Evolutionary conservation across 2,797 vertebrate species (phyloP).

Genomic region (Percopsis omiscomaycus): DNA sequence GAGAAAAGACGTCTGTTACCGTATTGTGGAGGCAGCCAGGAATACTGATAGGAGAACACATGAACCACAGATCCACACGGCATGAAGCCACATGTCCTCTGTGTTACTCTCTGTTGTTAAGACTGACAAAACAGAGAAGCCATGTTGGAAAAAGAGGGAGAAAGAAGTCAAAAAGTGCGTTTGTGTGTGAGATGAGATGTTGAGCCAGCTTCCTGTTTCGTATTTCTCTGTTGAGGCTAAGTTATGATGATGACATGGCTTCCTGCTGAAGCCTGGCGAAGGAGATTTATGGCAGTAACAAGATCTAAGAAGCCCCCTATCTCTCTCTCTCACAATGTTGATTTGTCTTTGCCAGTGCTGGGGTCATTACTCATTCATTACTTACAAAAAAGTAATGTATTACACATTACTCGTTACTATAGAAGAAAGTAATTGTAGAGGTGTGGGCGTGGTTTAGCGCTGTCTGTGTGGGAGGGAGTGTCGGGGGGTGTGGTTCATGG

Average conservation of each 20-base stretch:
- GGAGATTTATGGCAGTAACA: conserved; percentile 36
- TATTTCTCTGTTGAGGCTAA: conserved; percentile 48
- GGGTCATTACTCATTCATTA: too few species aligned
- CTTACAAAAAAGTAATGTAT: too few species aligned
- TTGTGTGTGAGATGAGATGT: conserved; percentile 22
- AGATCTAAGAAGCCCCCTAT: conserved; percentile 17
- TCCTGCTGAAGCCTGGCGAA: conserved; percentile 55
- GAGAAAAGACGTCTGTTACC: too few species aligned
- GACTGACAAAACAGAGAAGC: background rate
- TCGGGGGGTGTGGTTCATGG: too few species aligned
- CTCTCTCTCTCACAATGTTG: too few species aligned
- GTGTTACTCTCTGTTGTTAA: accelerated
- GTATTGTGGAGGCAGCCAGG: conserved; percentile 12
- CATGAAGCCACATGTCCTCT: background rate
- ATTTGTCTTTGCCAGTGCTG: too few species aligned
- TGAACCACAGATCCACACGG: conserved; percentile 49
- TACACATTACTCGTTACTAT: too few species aligned
- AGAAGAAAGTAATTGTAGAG: too few species aligned
- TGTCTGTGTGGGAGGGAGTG: too few species aligned
- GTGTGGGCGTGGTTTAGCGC: too few species aligned
- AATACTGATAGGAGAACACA: conserved; percentile 39
- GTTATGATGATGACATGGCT: conserved; percentile 52
- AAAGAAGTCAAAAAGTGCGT: background rate
- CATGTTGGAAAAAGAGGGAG: conserved; percentile 12
- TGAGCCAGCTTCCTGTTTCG: conserved; percentile 58